Conservation (phyloP, 2,113 vertebrate species). For the Cyprinodon tularosa region DNA sequence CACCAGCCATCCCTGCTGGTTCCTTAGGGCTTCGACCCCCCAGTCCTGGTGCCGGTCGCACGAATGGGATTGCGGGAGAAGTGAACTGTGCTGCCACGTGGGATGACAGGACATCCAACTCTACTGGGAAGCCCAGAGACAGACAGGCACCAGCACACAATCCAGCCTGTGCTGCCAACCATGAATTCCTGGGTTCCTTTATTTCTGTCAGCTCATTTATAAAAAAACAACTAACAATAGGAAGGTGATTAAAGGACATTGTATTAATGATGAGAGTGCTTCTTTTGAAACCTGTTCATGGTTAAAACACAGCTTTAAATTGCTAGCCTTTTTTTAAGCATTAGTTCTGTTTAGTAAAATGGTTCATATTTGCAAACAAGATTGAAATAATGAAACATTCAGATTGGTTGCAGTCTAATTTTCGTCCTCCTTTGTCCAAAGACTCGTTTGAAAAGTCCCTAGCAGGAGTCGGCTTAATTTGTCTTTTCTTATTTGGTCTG, state of each 20-base stretch:
- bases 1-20: slow-evolving; percentile 63
- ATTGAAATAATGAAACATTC: slow-evolving; percentile 69
- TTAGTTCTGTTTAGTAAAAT: slow-evolving; percentile 36
- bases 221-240: slow-evolving; percentile 71
- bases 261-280: slow-evolving; percentile 57
- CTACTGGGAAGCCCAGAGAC: slow-evolving; percentile 74
- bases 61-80: slow-evolving; percentile 67
- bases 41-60: slow-evolving; percentile 71
- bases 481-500: slow-evolving; percentile 73
- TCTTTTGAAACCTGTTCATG: slow-evolving; percentile 56
- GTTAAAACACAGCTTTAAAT: slow-evolving; percentile 33
- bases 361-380: slow-evolving; percentile 61
- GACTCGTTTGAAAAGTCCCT: slow-evolving; percentile 71
- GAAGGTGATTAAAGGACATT: slow-evolving; percentile 72
- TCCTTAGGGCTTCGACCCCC: slow-evolving; percentile 56
- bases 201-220: slow-evolving; percentile 80
- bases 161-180: slow-evolving; percentile 72
- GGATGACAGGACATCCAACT: slow-evolving; percentile 75
- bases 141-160: slow-evolving; percentile 80
- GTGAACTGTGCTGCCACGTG: slow-evolving; percentile 77
- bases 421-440: slow-evolving; percentile 61
- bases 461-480: slow-evolving; percentile 77
- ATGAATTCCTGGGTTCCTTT: slow-evolving; percentile 72
- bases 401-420: slow-evolving; percentile 72
- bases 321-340: slow-evolving; percentile 16